Base-by-base conservation (phyloP, 1,140 invertebrate genomes). In the Oreohelix idahoensis region DNA sequence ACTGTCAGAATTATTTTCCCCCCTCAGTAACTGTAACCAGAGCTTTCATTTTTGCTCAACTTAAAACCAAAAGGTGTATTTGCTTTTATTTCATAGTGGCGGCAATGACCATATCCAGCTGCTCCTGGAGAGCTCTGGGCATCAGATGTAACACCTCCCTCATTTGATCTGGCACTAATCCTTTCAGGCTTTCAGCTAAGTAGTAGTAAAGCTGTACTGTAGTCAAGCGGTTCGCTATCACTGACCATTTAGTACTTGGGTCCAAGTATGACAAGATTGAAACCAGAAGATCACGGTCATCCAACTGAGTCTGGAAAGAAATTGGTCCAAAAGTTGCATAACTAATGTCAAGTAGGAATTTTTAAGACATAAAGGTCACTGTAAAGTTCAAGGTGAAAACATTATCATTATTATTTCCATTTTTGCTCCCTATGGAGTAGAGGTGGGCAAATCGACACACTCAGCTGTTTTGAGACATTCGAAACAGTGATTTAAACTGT, bases 241-340 rank as follows among this genome's bases (percentile, higher is more conserved):
- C 17, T 36, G 75, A 45, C 81, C 80, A 82, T 70, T 85, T 74
- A 58, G 66, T 77, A 35, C 58, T 26, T 2, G 51, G 35, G 63
- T 84, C 83, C 83, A 84, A 20, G 79, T 81, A 81, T 23, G 71
- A 69, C 63, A 83, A 75, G 11, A 83, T 38, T 35, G 76, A 76
- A 29, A 79, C 39, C 39, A 83, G 80, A 23, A 79, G 69, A 70
- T 82, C 75, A 8, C 75, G 42, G 69, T 85, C 76, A 74, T 85
- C 80, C 4, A 70, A 1, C 36, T 82, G 70, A 10, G 76, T 85
- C 84, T 78, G 70, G n/a, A 45, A 58, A 32, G 63, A 66, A 17
- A 66, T n/a, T n/a, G n/a, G n/a, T n/a, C n/a, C n/a, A n/a, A n/a
- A n/a, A n/a, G n/a, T n/a, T n/a, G n/a, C n/a, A n/a, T n/a, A n/a